phyloP scores from a whole-genome alignment of 2,113 vertebrate species.

The Campylorhamphus procurvoides region DNA sequence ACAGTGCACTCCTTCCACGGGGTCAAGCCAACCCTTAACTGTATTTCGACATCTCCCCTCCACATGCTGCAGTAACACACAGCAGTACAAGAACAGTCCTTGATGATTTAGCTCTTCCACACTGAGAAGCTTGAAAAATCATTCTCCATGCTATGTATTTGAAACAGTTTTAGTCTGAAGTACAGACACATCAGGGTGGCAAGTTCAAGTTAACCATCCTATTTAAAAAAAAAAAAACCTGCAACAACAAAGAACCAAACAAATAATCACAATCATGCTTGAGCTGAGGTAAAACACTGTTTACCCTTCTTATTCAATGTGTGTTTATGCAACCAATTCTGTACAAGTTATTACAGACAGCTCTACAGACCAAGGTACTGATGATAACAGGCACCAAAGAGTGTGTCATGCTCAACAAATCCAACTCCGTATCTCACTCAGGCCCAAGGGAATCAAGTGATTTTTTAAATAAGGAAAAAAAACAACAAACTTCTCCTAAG shows the following conservation, averaged over 20 bases:
- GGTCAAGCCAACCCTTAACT: not conserved
- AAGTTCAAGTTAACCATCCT: not conserved
- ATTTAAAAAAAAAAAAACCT: not conserved
- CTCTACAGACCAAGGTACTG: not conserved
- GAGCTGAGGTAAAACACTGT: not conserved
- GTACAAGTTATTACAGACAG: not conserved
- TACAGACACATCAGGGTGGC: not conserved
- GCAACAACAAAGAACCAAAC: not conserved
- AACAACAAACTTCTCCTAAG: not conserved
- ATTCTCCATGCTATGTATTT: not conserved
- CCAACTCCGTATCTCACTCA: fast-evolving
- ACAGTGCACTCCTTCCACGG: fast-evolving
- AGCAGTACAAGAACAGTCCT: not conserved
- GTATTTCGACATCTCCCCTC: not conserved
- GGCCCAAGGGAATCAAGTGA: not conserved
- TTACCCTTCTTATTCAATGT: not conserved
- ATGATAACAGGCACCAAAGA: not conserved
- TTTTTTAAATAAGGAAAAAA: not conserved
- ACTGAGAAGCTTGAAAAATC: not conserved
- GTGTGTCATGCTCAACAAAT: not conserved
- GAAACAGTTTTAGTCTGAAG: not conserved
- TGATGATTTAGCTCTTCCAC: not conserved
- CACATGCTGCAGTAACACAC: not conserved
- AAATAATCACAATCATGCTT: not conserved
- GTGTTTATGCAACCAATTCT: not conserved